phyloP scores from a whole-genome alignment of 2,113 vertebrate species.

The Stigmatopora nigra region DNA sequence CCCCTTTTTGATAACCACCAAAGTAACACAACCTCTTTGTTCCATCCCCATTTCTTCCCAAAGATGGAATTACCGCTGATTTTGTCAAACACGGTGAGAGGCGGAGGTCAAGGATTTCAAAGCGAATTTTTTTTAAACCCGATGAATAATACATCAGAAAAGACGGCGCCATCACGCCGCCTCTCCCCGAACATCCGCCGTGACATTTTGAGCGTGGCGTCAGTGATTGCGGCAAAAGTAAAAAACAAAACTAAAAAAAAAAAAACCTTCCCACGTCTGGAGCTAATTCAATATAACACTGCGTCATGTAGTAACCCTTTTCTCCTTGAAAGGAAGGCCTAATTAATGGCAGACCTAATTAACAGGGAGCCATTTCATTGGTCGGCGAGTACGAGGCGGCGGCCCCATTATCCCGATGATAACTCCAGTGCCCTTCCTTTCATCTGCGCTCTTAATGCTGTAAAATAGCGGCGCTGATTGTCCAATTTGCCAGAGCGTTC shows the following conservation, averaged over 20 bases:
- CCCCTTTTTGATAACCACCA: too few relatives aligned
- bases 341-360: conserved; percentile 68
- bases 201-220: neutral
- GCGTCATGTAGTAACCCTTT: conserved; percentile 40
- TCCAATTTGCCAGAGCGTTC: conserved; percentile 61
- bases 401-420: conserved; percentile 58
- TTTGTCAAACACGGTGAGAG: neutral
- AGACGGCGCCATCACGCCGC: neutral
- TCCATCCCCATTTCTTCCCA: too few relatives aligned
- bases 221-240: neutral
- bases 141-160: neutral
- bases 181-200: neutral
- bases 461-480: conserved; percentile 66
- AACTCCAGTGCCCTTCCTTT: conserved; percentile 63
- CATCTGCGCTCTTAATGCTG: conserved; percentile 61
- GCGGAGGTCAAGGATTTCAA: neutral
- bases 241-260: conserved; percentile 9
- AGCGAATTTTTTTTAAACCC: neutral
- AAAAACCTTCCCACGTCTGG: conserved; percentile 10
- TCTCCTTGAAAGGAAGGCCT: conserved; percentile 59
- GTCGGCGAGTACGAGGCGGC: conserved; percentile 54
- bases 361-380: conserved; percentile 58
- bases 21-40: too few relatives aligned
- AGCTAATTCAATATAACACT: conserved; percentile 32
- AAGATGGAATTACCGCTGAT: neutral